A percentile compares a stretch with the other conserved stretches of the same genome.
Conservation (phyloP, 1,140 invertebrate genomes). For the Brachionus calyciflorus region DNA sequence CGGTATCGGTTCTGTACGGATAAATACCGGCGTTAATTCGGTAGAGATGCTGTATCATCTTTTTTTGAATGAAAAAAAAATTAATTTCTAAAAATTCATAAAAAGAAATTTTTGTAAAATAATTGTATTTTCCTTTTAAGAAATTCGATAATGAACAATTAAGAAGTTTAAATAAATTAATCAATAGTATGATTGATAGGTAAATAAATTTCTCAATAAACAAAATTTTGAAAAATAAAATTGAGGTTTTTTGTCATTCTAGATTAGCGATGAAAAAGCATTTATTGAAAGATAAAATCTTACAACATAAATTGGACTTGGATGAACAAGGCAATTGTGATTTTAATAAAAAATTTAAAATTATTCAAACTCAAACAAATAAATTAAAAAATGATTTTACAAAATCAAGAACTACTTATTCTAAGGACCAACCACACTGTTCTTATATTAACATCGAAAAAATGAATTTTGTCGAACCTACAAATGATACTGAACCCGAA, state of each 20-base stretch:
- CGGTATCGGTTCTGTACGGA: too few relatives aligned
- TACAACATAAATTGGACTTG: constrained; percentile 9
- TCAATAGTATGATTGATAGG: constrained; percentile 12
- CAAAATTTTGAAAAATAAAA: too few relatives aligned
- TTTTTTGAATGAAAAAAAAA: too few relatives aligned
- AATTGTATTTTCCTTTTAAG: background rate
- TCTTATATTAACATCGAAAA: constrained; percentile 18
- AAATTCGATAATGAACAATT: constrained; percentile 23
- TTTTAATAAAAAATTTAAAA: constrained; percentile 18
- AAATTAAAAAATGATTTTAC: background rate
- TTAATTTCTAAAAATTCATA: too few relatives aligned
- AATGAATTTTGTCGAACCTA: background rate
- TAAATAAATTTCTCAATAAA: background rate
- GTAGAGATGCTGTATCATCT: too few relatives aligned
- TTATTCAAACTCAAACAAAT: background rate
- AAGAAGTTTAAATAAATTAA: background rate
- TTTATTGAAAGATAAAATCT: background rate
- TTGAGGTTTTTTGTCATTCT: background rate
- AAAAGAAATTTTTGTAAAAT: too few relatives aligned
- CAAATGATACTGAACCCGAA: background rate
- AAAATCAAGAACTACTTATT: background rate
- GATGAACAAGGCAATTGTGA: background rate
- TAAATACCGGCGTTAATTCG: too few relatives aligned
- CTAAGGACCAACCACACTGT: background rate
- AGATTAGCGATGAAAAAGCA: constrained; percentile 9